Conservation (phyloP, 2,797 vertebrate genomes). For the Leucoraja ocellata region DNA sequence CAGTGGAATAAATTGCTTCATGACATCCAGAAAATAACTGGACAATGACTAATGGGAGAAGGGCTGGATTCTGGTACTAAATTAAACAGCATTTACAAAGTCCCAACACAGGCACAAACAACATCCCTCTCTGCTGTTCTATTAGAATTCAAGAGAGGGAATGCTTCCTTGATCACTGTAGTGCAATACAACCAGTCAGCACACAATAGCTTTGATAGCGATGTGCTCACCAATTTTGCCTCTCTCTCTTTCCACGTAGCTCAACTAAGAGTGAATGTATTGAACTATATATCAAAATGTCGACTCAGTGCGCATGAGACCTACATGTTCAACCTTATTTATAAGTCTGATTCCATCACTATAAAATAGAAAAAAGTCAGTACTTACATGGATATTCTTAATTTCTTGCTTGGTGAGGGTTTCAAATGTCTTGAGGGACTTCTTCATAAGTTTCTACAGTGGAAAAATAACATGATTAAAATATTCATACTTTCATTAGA, state of each 20-base stretch:
- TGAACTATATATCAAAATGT: not conserved
- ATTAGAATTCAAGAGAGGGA: not conserved
- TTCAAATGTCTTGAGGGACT: constrained; percentile 72
- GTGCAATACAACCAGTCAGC: not conserved
- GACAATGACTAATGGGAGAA: not conserved
- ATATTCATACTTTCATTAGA: not conserved
- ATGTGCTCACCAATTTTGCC: not conserved
- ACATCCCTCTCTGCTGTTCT: not conserved
- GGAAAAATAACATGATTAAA: constrained; percentile 39
- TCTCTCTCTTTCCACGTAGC: not conserved
- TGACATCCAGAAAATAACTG: not conserved
- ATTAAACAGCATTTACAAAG: not conserved
- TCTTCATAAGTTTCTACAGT: constrained; percentile 72
- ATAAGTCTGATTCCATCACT: not conserved
- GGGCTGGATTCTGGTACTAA: too few species aligned
- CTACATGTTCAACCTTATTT: not conserved
- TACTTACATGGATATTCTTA: constrained; percentile 81
- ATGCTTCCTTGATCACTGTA: not conserved
- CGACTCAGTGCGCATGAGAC: not conserved
- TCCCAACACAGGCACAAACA: not conserved
- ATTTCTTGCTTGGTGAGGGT: constrained; percentile 81
- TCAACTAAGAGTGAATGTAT: not conserved
- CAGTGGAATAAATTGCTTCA: not conserved
- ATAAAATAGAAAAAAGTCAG: not conserved
- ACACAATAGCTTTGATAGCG: not conserved